These are phyloP conservation scores for Drosophila pseudotalamancana DNA, from an alignment of 2,888 invertebrate genomes.

Conservation along the genomic window DNA sequence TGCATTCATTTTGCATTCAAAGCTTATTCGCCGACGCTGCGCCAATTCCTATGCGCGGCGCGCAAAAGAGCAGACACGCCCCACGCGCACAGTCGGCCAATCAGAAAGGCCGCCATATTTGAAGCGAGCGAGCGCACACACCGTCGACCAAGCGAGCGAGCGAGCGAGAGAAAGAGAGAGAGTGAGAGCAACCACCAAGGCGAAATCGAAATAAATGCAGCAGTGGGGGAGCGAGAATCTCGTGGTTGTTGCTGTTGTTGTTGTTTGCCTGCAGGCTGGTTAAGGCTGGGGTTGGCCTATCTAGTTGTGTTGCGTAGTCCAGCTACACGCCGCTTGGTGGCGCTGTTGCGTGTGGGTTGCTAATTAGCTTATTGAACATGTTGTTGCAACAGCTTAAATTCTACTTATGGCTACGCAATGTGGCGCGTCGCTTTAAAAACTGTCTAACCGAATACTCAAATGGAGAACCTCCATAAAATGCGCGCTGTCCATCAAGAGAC, in stretches of 20 bases:
- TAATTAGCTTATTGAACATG: constrained; percentile 47
- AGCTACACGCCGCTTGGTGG: constrained; percentile 58
- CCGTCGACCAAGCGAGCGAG: constrained; percentile 15
- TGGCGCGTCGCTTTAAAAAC: constrained; percentile 46
- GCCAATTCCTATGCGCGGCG: constrained; percentile 40
- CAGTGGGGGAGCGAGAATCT: constrained; percentile 40
- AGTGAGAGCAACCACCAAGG: constrained; percentile 40
- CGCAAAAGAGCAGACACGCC: constrained; percentile 29
- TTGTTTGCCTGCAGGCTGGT: constrained; percentile 41
- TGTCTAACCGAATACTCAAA: constrained; percentile 61
- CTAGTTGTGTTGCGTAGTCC: constrained; percentile 52
- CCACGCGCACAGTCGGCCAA: constrained; percentile 49
- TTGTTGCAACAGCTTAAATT: constrained; percentile 19
- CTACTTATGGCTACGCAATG: constrained; percentile 19
- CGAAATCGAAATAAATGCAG: constrained; percentile 56
- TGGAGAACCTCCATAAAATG: constrained; percentile 35
- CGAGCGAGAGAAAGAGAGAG: constrained; percentile 8
- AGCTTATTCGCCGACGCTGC: constrained; percentile 39
- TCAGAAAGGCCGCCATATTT: constrained; percentile 70
- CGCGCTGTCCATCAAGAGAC: constrained; percentile 65
- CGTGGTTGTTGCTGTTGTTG: constrained; percentile 27
- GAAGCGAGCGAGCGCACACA: constrained; percentile 59
- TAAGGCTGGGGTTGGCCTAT: constrained; percentile 38
- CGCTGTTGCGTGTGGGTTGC: constrained; percentile 44
- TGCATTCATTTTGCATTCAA: constrained; percentile 50